Conservation (phyloP, 2,888 invertebrate genomes). For the Dioctria linearis region DNA sequence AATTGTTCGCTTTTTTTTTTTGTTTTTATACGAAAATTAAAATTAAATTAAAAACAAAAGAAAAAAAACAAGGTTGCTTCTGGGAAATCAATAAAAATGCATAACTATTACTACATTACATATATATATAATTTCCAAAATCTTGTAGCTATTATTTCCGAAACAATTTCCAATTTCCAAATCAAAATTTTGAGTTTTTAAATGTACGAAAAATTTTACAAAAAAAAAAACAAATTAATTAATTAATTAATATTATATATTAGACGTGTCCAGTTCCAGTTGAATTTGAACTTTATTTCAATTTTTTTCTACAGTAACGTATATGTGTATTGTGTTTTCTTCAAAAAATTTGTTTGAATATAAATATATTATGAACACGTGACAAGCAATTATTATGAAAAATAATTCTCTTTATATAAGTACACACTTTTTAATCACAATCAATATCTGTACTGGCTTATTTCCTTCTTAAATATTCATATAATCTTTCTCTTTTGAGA, state of each 20-base stretch:
- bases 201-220: constrained; percentile 58
- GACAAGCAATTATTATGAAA: constrained; percentile 52
- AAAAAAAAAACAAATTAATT: not conserved
- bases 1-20: constrained; percentile 23
- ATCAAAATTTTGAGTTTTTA: constrained; percentile 23
- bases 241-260: not conserved
- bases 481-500: constrained; percentile 27
- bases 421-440: constrained; percentile 18
- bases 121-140: not conserved
- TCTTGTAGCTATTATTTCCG: constrained; percentile 48
- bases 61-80: constrained; percentile 29
- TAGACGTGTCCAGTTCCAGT: constrained; percentile 22
- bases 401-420: constrained; percentile 45
- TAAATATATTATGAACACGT: constrained; percentile 55
- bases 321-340: constrained; percentile 55
- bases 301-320: constrained; percentile 55
- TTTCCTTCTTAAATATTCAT: constrained; percentile 27
- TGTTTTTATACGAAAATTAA: no score
- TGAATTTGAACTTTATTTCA: constrained; percentile 36
- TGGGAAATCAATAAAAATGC: not conserved
- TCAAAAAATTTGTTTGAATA: constrained; percentile 55
- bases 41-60: no score
- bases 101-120: no score
- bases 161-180: constrained; percentile 57
- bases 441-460: constrained; percentile 53